Base-by-base conservation (phyloP, 2,888 invertebrate genomes). In the Drosophila niveifrons region DNA sequence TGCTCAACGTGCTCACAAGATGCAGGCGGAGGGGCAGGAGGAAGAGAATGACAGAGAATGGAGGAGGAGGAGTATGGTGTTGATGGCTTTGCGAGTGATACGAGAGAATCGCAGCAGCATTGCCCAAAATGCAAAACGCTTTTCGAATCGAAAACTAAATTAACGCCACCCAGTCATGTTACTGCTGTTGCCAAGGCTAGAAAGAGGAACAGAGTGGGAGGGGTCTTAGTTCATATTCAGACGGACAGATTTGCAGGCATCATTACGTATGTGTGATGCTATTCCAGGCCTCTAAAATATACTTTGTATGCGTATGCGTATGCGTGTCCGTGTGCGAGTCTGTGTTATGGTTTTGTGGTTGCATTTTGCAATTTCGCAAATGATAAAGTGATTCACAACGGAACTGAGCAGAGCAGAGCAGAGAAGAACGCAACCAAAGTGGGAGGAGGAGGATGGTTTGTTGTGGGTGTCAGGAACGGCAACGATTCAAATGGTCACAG, bases 281-380 rank as follows among this genome's bases (percentile, higher is more conserved):
- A 11, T 46, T 48, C 57, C 50, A 43, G 66, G 52, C 78, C 78
- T 70, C 74, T 66, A 69, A 85, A 82, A 82, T 79, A 76, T 83
- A 88, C 86, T 85, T 82, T 85, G 87, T 73, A 80, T 73, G 79
- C 67, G 72, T 78, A 69, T 76, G 79, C 73, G 88, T 83, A 6
- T 23, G 4, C 23, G 23, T 23, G 23, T 23, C 6, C 23, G 23
- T 23, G 23, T 23, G 23, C 23, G 78, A 67, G 71, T 78, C 71
- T 76, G 79, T 76, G 88, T 83, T 85, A 88, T 88, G 84, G 89
- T 86, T 86, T 86, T 88, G 83, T 71, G 89, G 86, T 88, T 86
- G 75, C 83, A 86, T 86, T 88, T 84, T 80, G 88, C 88, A 88
- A 88, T 88, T 84, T 84, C 74, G 83, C 75, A 88, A 83, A 84